Percentiles rank a stretch among this genome's conserved stretches.
phyloP scores from a whole-genome alignment of 2,797 vertebrate genomes.

The Garrulus glandarius region DNA sequence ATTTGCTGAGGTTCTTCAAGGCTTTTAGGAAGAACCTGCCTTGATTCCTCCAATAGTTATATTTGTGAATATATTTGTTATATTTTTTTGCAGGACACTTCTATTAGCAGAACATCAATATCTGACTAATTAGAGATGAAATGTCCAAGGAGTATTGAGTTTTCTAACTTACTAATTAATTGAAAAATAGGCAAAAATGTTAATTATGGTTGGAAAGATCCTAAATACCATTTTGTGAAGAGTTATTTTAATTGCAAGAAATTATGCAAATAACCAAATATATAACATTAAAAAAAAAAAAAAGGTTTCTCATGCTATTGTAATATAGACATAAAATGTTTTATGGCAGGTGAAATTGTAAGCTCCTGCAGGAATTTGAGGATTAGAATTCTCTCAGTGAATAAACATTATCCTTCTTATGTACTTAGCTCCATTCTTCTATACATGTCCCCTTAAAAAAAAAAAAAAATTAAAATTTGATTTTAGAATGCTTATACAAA shows the following conservation, averaged over 20 bases:
- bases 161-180: conserved; percentile 69
- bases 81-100: neutral
- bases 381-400: neutral
- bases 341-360: neutral
- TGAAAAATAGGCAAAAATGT: conserved; percentile 45
- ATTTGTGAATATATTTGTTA: neutral
- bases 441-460: neutral
- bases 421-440: neutral
- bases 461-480: neutral
- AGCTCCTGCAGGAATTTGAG: neutral
- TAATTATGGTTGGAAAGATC: conserved; percentile 53
- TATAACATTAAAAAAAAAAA: neutral
- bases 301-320: neutral
- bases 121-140: conserved; percentile 57
- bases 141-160: conserved; percentile 24
- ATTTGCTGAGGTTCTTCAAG: neutral
- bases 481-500: neutral
- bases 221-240: conserved; percentile 33
- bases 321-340: neutral
- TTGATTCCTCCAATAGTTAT: neutral
- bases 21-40: neutral
- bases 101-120: conserved; percentile 31
- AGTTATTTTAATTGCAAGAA: conserved; percentile 48
- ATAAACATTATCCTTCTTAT: neutral
- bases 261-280: conserved; percentile 7